Evolutionary conservation across 2,888 invertebrate genomes (phyloP).

Genomic region (Drosophila pseudotalamancana): DNA sequence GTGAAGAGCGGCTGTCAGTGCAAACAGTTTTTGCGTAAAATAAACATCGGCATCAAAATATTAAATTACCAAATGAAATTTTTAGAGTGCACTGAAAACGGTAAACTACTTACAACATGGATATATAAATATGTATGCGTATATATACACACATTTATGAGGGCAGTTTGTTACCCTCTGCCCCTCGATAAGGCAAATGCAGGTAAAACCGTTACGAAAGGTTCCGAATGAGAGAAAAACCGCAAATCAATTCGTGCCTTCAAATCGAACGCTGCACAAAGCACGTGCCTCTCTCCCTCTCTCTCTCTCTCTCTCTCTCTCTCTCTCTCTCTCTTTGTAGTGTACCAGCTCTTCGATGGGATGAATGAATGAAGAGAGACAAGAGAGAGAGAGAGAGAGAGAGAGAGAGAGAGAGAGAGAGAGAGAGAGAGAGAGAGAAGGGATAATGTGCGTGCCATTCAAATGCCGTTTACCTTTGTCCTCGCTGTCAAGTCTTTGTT

Average conservation of each 20-base stretch:
- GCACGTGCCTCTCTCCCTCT: slow-evolving; percentile 37
- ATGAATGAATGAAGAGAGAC: slow-evolving; percentile 49
- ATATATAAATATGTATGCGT: neutral
- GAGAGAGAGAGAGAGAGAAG: slow-evolving; percentile 4
- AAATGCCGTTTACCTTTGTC: slow-evolving; percentile 48
- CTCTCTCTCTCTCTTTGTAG: slow-evolving; percentile 3
- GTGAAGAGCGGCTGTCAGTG: slow-evolving; percentile 43
- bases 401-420: neutral
- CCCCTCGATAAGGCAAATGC: slow-evolving; percentile 10
- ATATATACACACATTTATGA: slow-evolving; percentile 27
- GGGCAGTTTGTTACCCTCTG: slow-evolving; percentile 50
- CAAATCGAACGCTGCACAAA: slow-evolving; percentile 27
- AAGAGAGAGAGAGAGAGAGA: neutral
- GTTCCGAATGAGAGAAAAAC: slow-evolving; percentile 28
- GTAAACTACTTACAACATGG: slow-evolving; percentile 53
- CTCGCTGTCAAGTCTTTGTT: slow-evolving; percentile 47
- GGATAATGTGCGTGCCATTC: slow-evolving; percentile 55
- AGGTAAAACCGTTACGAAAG: slow-evolving; percentile 60
- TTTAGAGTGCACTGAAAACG: slow-evolving; percentile 56
- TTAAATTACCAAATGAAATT: slow-evolving; percentile 67
- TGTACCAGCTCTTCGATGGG: slow-evolving; percentile 6
- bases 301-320: neutral
- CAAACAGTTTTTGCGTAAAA: slow-evolving; percentile 73
- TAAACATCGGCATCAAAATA: slow-evolving; percentile 74
- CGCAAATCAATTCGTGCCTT: slow-evolving; percentile 52